Conservation (phyloP, 2,888 invertebrate species). For the Rambutsinella grinnellia region DNA sequence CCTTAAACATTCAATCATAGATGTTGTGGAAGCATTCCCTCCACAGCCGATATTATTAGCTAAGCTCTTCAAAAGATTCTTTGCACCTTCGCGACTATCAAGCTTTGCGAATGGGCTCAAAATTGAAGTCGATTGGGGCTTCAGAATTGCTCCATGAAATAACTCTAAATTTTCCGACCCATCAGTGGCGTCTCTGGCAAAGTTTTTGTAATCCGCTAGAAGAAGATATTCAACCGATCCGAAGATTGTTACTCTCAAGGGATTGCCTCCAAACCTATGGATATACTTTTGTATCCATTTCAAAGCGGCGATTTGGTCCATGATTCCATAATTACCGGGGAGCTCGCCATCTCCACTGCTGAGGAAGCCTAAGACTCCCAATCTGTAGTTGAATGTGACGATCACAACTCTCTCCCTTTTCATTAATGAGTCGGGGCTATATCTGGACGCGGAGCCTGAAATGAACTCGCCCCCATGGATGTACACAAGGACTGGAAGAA, state of each 20-base stretch:
- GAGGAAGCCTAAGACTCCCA: conserved; percentile 61
- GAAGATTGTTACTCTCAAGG: conserved; percentile 57
- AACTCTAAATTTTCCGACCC: conserved; percentile 17
- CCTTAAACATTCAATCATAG: conserved; percentile 50
- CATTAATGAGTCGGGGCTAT: conserved; percentile 52
- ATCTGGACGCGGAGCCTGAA: conserved; percentile 51
- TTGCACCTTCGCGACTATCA: conserved; percentile 26
- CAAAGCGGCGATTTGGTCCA: conserved; percentile 62
- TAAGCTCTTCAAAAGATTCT: conserved; percentile 22
- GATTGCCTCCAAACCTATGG: conserved; percentile 64
- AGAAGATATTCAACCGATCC: conserved; percentile 61
- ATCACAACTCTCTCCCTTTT: conserved; percentile 58
- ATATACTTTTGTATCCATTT: conserved; percentile 63
- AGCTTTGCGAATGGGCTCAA: conserved; percentile 41
- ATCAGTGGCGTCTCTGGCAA: neutral
- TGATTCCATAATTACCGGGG: conserved; percentile 61
- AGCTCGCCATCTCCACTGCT: conserved; percentile 43
- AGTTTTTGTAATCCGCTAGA: conserved; percentile 30
- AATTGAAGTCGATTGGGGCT: conserved; percentile 48
- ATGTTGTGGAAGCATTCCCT: neutral
- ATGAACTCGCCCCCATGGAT: conserved; percentile 63
- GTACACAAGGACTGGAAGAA: conserved; percentile 59
- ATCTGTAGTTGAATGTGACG: conserved; percentile 61
- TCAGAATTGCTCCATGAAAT: conserved; percentile 58
- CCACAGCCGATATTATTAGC: conserved; percentile 32